Evolutionary conservation across 2,888 invertebrate genomes (phyloP).

Genomic region (Andrena bucephala): DNA sequence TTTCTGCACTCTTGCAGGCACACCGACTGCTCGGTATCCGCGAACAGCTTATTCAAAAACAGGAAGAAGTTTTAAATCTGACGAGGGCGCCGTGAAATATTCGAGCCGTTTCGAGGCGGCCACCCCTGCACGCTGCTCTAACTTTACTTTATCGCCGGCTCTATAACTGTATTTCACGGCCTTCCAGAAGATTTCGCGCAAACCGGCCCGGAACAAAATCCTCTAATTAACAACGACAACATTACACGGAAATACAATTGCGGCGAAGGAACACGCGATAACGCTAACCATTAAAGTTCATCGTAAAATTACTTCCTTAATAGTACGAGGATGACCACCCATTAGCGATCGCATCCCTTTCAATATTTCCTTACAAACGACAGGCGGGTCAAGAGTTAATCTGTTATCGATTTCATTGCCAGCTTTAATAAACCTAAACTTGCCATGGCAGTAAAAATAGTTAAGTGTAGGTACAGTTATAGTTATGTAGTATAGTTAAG

Average conservation of each 20-base stretch:
- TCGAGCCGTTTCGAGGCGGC: slow-evolving; percentile 48
- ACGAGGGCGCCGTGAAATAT: slow-evolving; percentile 53
- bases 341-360: no score
- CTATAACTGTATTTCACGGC: slow-evolving; percentile 40
- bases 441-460: no score
- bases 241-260: not conserved
- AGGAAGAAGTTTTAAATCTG: slow-evolving; percentile 56
- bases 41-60: slow-evolving; percentile 47
- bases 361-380: no score
- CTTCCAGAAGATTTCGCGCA: slow-evolving; percentile 23
- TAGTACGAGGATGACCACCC: not conserved
- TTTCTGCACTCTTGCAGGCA: slow-evolving; percentile 3
- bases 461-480: no score
- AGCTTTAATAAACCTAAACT: no score
- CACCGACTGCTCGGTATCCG: slow-evolving; percentile 19
- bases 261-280: not conserved
- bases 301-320: not conserved
- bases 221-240: not conserved
- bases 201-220: slow-evolving; percentile 19
- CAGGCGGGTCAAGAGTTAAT: no score
- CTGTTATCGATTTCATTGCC: no score
- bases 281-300: not conserved
- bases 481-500: no score
- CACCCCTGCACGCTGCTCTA: slow-evolving; percentile 41
- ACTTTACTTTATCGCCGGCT: slow-evolving; percentile 49